Evolutionary conservation across 1,140 invertebrate species (phyloP), one percentile per base, ranked within the genome.

Genomic region (Bombus pascuorum): DNA sequence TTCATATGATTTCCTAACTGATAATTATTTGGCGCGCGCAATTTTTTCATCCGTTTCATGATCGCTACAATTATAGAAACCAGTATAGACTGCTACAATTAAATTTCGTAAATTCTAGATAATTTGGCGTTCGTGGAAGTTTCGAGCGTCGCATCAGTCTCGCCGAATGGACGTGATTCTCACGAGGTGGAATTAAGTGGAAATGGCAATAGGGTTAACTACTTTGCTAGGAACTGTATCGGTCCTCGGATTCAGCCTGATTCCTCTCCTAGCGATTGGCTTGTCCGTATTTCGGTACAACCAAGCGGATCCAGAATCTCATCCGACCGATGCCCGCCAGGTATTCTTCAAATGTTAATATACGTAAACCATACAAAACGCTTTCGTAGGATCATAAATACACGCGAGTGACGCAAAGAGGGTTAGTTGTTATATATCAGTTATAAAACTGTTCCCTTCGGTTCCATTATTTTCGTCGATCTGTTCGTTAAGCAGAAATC

Each of bases 221-320:
- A 92, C 87, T 73, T 89, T 94, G 59, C 87, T 92, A 34, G 92
- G 93, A 37, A 94, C 94, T 10, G 95, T 95, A 83, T 95, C 96
- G 28, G 85, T 96, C 86, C 95, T 97, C 85, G 96, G 97, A 76
- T 96, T 97, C 93, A 96, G 97, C 87, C 95, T 98, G 91, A 96
- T 98, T 89, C 97, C 98, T 85, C 96, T 98, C 76, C 95, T 98
- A 90, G 97, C 97, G 75, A 96, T 97, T 77, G 97, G 97, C 70
- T 95, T 98, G 90, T 97, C 98, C 77, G 97, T 97, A 92, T 97
- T 98, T 95, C 96, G 97, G 91, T 98, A 98, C 95, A 96, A 97
- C 91, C 96, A 96, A 89, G 96, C 97, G 83, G 98, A 98, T 95
- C 98, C 98, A 74, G 98, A 98, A 94, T 97, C 97, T 42, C 97